Evolutionary conservation across 2,797 vertebrate species (phyloP).

Genomic region (Leptoclinus maculatus): DNA sequence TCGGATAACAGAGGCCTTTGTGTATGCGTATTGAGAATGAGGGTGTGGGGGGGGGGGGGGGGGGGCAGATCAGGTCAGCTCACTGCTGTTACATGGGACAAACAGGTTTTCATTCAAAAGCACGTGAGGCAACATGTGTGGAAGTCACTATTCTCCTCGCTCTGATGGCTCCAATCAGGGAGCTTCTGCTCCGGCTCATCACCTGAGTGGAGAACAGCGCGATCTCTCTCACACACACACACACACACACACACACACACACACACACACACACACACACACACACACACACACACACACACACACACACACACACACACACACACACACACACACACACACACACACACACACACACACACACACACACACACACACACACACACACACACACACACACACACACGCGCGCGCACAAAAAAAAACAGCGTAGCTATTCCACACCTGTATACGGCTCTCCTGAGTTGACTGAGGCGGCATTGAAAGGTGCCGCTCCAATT

Average conservation of each 20-base stretch:
- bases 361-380: too few relatives aligned
- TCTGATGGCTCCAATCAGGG: constrained; percentile 41
- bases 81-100: constrained; percentile 42
- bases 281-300: too few relatives aligned
- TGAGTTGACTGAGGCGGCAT: neutral
- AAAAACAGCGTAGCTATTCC: neutral
- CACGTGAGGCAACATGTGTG: constrained; percentile 15
- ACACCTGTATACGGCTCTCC: neutral
- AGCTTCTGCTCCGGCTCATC: neutral
- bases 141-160: constrained; percentile 28
- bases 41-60: too few relatives aligned
- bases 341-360: too few relatives aligned
- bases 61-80: constrained; percentile 6
- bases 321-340: too few relatives aligned
- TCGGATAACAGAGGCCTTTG: constrained; percentile 49
- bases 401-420: neutral
- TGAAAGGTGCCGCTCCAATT: neutral
- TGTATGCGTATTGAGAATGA: constrained; percentile 26
- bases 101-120: constrained; percentile 26
- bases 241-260: too few relatives aligned
- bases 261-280: too few relatives aligned
- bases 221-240: too few relatives aligned
- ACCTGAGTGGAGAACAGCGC: neutral
- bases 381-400: too few relatives aligned
- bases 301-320: too few relatives aligned